A percentile compares a stretch with the other conserved stretches of the same genome.
Conservation (phyloP, 2,888 invertebrate species). For the Coronaproctus castanopsis region DNA sequence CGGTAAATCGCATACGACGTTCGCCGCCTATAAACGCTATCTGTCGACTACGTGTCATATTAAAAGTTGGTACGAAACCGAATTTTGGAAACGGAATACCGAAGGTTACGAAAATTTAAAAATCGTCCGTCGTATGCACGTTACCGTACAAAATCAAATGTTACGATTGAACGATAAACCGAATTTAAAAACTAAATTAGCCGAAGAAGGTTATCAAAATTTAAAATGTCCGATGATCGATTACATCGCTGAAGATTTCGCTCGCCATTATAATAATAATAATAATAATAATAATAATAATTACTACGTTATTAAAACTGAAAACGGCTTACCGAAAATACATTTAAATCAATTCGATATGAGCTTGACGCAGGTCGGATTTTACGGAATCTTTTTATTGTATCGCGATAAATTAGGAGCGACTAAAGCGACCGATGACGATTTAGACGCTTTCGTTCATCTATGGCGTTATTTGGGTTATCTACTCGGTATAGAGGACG, state of each 20-base stretch:
- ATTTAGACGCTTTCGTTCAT: slow-evolving; percentile 32
- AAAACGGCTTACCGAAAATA: background rate
- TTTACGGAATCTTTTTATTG: slow-evolving; percentile 29
- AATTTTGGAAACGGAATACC: slow-evolving; percentile 29
- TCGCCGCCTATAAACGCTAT: slow-evolving; percentile 30
- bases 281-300: background rate
- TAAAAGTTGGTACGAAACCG: slow-evolving; percentile 31
- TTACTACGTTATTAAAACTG: background rate
- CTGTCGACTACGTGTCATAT: slow-evolving; percentile 29
- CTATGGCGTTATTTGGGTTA: slow-evolving; percentile 34
- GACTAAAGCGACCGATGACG: slow-evolving; percentile 25
- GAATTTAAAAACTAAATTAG: background rate
- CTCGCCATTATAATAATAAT: background rate
- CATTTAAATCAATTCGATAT: slow-evolving; percentile 32
- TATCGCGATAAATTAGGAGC: slow-evolving; percentile 29
- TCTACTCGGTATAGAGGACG: slow-evolving; percentile 29
- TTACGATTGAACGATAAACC: slow-evolving; percentile 14
- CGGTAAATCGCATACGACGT: slow-evolving; percentile 29
- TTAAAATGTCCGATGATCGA: background rate
- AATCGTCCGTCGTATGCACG: slow-evolving; percentile 29
- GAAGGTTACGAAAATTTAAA: slow-evolving; percentile 28
- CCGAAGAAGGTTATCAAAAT: background rate
- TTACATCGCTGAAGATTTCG: background rate
- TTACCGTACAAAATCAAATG: slow-evolving; percentile 24
- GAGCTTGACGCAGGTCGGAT: slow-evolving; percentile 32